Base-by-base conservation (phyloP, 2,797 vertebrate genomes). In the Poeciliopsis presidionis region DNA sequence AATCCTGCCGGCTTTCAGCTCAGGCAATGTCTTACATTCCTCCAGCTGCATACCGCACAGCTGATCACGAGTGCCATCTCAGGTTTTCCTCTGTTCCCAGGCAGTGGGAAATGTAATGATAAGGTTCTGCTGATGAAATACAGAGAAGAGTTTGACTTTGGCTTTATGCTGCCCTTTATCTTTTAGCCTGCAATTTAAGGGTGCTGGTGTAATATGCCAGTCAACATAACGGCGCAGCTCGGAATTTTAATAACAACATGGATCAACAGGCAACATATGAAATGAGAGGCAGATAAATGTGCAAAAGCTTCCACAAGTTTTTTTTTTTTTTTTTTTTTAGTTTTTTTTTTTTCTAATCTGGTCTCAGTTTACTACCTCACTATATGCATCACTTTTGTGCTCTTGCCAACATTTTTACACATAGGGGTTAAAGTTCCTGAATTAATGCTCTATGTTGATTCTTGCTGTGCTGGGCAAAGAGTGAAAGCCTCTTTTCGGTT, bases 101-200 rank as follows among this genome's bases (percentile, higher is more conserved):
- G 36, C 16, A 41, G n/a, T 51, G 53, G 36, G n/a, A 12, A 71
- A 25, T 45, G n/a, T 45, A 57, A 28, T 57, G 73, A 74, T 77
- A 69, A 77, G n/a, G 22, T 36, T 30, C 36, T 43, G 51, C 33
- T 77, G 75, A 70, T 70, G 49, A 77, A 77, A 55, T 57, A 55
- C 49, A 14, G 4, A 9, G 7, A 70, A 41, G 46, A 67, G 53
- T 55, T 77, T 30, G 25, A 43, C 49, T 55, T 55, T 28, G 49
- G 63, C 43, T 67, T 65, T 75, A 36, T 47, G 45, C 46, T 36
- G 33, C 45, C 59, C 41, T 55, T 45, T 30, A 70, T 70, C 47
- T 22, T 74, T 74, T 25, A 74, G 73, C 73, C 36, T 18, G n/a
- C 25, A 59, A 74, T 41, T 59, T 74, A 57, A 43, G 47, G 45